phyloP scores from a whole-genome alignment of 2,888 invertebrate genomes.

The Drosophila pegasa region DNA sequence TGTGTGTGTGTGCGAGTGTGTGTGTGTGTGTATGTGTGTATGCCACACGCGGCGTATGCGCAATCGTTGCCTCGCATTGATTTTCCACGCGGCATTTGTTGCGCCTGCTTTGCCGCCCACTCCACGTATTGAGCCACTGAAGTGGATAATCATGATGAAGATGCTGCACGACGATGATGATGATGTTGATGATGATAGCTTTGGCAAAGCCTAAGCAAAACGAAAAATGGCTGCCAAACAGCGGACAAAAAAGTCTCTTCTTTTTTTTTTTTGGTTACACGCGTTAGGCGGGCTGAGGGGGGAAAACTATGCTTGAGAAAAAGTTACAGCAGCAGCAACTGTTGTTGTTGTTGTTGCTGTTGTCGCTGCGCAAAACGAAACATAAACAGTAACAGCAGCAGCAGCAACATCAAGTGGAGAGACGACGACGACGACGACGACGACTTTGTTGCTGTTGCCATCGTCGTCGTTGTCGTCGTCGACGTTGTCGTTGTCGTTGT shows the following conservation, averaged over 20 bases:
- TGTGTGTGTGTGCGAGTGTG: neutral
- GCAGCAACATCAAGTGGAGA: conserved; percentile 47
- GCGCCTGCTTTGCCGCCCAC: conserved; percentile 14
- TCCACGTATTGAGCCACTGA: conserved; percentile 38
- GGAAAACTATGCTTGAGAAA: conserved; percentile 77
- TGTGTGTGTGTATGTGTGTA: conserved; percentile 4
- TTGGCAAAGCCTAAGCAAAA: conserved; percentile 34
- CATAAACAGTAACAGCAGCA: conserved; percentile 76
- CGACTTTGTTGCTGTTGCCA: conserved; percentile 43
- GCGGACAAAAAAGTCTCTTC: conserved; percentile 42
- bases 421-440: conserved; percentile 46
- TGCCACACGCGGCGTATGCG: conserved; percentile 63
- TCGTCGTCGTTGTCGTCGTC: conserved; percentile 20
- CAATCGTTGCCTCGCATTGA: conserved; percentile 62
- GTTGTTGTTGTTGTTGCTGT: conserved; percentile 33
- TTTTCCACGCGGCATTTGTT: conserved; percentile 57
- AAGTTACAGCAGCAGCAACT: conserved; percentile 30
- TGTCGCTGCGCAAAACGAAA: conserved; percentile 74
- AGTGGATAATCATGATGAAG: conserved; percentile 36
- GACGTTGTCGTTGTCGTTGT: conserved; percentile 33
- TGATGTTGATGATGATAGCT: conserved; percentile 29
- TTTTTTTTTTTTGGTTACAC: conserved; percentile 57
- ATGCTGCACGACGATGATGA: conserved; percentile 19
- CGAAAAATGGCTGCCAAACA: conserved; percentile 71
- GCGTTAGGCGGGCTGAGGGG: conserved; percentile 65